These are phyloP conservation scores for Andrena flavipes DNA, from an alignment of 2,888 invertebrate genomes.

Conservation along the genomic window DNA sequence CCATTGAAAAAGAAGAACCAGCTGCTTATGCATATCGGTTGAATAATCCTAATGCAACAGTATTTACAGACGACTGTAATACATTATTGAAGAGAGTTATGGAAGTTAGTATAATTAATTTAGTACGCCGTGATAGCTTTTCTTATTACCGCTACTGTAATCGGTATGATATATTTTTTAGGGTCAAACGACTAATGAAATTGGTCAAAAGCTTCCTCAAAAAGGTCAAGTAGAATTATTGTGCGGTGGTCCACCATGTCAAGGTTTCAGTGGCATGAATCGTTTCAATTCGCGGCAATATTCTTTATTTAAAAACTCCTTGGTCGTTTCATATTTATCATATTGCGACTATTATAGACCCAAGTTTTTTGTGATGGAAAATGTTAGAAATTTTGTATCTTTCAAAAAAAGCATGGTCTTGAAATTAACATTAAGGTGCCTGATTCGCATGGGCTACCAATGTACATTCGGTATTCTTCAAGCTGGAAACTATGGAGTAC, in stretches of 20 bases:
- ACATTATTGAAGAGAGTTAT: constrained; percentile 89
- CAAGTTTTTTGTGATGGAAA: constrained; percentile 93
- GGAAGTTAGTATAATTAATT: constrained; percentile 84
- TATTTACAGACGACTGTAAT: constrained; percentile 94
- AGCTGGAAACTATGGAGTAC: constrained; percentile 94
- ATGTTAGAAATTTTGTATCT: constrained; percentile 94
- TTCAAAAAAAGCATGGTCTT: constrained; percentile 93
- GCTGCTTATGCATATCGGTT: constrained; percentile 92
- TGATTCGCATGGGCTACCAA: constrained; percentile 94
- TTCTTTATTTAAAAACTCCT: constrained; percentile 93
- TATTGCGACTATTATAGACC: constrained; percentile 95
- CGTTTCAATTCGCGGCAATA: constrained; percentile 94
- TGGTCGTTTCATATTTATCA: constrained; percentile 92
- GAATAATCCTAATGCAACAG: constrained; percentile 90
- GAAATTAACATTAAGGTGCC: constrained; percentile 91
- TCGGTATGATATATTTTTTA: constrained; percentile 55
- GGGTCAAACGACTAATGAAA: constrained; percentile 86
- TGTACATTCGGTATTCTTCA: constrained; percentile 94
- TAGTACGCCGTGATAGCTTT: not conserved
- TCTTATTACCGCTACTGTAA: not conserved
- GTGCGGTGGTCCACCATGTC: constrained; percentile 95
- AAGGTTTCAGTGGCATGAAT: constrained; percentile 96
- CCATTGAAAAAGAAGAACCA: constrained; percentile 91
- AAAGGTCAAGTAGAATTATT: constrained; percentile 93
- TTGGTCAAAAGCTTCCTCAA: constrained; percentile 88